Base-by-base conservation (phyloP, 1,140 invertebrate species). In the Teleogryllus occipitalis region DNA sequence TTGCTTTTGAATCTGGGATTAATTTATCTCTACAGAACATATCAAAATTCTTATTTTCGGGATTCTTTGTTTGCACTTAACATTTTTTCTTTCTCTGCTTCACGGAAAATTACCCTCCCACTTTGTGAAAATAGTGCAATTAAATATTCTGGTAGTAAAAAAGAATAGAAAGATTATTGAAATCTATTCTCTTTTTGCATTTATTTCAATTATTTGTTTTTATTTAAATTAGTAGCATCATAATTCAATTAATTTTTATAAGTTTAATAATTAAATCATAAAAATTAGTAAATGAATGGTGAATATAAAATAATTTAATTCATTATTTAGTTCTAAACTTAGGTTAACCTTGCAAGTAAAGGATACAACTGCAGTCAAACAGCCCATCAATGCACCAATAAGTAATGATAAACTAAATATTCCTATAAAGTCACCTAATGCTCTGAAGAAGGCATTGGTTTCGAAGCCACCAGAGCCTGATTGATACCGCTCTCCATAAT, bases 341-440 rank as follows among this genome's bases (percentile, higher is more conserved):
- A 47, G 21, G 5, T 75, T 4, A 49, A 78, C 46, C 75, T 77
- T 77, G 73, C 12, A 84, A 83, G 47, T 87, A 91, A 93, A 93
- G 91, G 91, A 93, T 93, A 95, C 93, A 84, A 98, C 89, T 84
- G 97, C 96, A 49, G 96, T 98, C 72, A 95, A 87, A 86, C 96
- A 96, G 8, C 97, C 97, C 91, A 98, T 96, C 0, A 92, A 87
- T 77, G 95, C 95, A 75, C 97, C 97, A 82, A 98, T 96, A 15
- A 96, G 87, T 79, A 98, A 91, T 0, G 97, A 97, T 22, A 97
- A 89, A 82, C 94, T 92, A 86, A 99, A 98, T 82, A 98, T 98
- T 76, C 92, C 93, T 73, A 96, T 90, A 86, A 99, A 99, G 83
- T 97, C 96, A 73, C 95, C 94, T 72, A 98, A 87, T 0, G 97